These are phyloP conservation scores for Hyposoter dolosus DNA, from an alignment of 2,888 invertebrate species.

Conservation along the genomic window DNA sequence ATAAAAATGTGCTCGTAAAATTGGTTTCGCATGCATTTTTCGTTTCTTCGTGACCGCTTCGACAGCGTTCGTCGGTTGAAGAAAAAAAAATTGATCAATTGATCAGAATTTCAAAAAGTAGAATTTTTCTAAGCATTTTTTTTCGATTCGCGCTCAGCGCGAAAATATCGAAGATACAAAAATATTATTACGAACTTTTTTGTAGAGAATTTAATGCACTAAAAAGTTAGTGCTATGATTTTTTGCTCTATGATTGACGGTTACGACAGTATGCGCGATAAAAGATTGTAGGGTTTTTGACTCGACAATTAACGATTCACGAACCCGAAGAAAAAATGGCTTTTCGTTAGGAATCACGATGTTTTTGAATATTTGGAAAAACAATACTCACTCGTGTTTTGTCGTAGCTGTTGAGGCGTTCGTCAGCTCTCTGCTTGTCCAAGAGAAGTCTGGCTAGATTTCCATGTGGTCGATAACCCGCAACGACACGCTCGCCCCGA, in stretches of 20 bases:
- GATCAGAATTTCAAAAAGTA: no score
- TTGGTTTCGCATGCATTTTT: no score
- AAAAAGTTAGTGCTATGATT: neutral
- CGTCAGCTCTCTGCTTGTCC: slow-evolving; percentile 90
- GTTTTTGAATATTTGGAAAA: neutral
- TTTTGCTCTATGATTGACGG: neutral
- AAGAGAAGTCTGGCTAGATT: slow-evolving; percentile 90
- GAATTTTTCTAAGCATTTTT: no score
- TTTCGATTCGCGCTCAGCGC: no score
- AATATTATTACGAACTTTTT: neutral
- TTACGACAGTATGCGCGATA: no score
- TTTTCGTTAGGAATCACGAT: no score
- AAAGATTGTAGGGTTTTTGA: no score
- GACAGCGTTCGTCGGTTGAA: no score
- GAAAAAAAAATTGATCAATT: no score
- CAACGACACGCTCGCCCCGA: slow-evolving; percentile 67
- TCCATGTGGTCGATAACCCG: slow-evolving; percentile 88
- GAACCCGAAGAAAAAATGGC: neutral
- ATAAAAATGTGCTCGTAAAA: no score
- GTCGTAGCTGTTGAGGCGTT: slow-evolving; percentile 89
- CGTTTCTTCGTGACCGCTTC: no score
- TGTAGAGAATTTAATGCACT: neutral
- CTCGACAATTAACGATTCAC: neutral
- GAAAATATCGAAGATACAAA: no score
- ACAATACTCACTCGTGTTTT: slow-evolving; percentile 88